Conservation (phyloP, 2,888 invertebrate genomes). For the Glaucopsyche alexis region DNA sequence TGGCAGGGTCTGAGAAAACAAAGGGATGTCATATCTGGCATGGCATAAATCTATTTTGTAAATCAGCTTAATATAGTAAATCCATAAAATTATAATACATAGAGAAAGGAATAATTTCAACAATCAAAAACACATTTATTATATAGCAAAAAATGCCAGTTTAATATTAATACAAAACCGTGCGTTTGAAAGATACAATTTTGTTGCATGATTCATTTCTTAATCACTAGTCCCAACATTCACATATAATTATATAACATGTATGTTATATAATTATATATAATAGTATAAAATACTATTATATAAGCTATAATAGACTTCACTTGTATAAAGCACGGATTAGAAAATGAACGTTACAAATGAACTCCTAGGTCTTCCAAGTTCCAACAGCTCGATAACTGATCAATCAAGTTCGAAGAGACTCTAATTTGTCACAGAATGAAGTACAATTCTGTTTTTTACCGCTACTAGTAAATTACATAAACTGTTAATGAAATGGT, state of each 20-base stretch:
- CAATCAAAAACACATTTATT: neutral
- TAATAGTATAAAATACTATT: neutral
- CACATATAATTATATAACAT: too few relatives aligned
- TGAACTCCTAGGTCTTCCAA: neutral
- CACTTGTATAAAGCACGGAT: neutral
- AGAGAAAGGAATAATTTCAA: neutral
- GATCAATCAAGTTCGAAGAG: conserved; percentile 23
- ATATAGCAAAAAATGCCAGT: too few relatives aligned
- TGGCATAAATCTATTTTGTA: conserved; percentile 30
- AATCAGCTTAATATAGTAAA: conserved; percentile 16
- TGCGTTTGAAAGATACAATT: too few relatives aligned
- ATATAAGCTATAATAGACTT: neutral
- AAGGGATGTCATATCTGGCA: conserved; percentile 38
- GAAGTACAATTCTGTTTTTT: conserved; percentile 6
- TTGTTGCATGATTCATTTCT: too few relatives aligned
- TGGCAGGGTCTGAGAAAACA: conserved; percentile 41
- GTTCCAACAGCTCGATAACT: neutral
- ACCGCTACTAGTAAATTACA: conserved; percentile 2
- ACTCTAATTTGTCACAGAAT: conserved; percentile 22
- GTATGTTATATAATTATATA: too few relatives aligned
- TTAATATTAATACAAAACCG: too few relatives aligned
- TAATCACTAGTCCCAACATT: too few relatives aligned
- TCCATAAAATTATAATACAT: conserved; percentile 7
- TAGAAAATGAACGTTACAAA: neutral
- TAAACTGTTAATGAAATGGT: neutral